Evolutionary conservation across 2,113 vertebrate genomes (phyloP), one percentile per base, ranked within the genome.

Genomic region (Hymenochirus boettgeri): DNA sequence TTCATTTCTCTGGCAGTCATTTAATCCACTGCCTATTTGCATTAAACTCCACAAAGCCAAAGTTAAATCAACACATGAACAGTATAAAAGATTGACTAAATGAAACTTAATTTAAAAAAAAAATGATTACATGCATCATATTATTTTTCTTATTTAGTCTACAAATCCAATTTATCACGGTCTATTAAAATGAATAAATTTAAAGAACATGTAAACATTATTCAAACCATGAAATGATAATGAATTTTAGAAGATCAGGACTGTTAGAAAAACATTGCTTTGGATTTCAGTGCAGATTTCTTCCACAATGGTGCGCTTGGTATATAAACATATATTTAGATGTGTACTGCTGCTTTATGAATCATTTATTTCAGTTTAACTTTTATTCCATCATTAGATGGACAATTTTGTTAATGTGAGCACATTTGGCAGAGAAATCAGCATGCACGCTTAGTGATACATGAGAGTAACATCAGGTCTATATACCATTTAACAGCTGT

Each of bases 401-500:
- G 62, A 65, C 52, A 33, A 65, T 65, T 57, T 65, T 56, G 62
- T 65, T 57, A 64, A 56, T 64, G 62, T 64, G 62, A 33, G 39
- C 39, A 65, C 52, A 56, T 65, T 57, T 65, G 52, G 52, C 18
- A 57, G 62, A 47, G 53, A 23, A 65, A 65, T 65, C 62, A 47
- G 62, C 52, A 46, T 56, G 52, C 52, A 37, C 56, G 42, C 29
- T 42, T 26, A 46, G 37, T 56, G 62, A 65, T 65, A 65, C 62
- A 65, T 65, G 53, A 65, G 52, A 52, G 53, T 35, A 65, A 57
- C 62, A 57, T 57, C 52, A 54, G 62, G 52, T 65, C 52, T 47
- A 56, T 56, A 65, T 65, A 57, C 53, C 62, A 56, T 65, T 65
- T 56, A 65, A 65, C 62, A 65, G 62, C 62, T 65, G 62, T 57